These are phyloP conservation scores for Gerris lacustris DNA, from an alignment of 2,888 invertebrate genomes.

Conservation along the genomic window DNA sequence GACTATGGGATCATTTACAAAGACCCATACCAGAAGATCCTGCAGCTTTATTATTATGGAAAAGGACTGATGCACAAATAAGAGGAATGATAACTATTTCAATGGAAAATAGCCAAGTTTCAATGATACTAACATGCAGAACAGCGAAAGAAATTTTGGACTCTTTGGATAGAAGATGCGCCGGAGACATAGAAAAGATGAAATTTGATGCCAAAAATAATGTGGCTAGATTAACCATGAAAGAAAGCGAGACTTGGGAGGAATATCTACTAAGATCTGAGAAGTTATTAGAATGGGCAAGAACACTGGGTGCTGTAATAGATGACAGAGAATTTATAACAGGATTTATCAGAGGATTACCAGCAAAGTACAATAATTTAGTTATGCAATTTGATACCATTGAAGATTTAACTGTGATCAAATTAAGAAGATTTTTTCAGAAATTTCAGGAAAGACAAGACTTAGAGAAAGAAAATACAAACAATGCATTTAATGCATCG, in stretches of 20 bases:
- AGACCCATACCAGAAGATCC: not conserved
- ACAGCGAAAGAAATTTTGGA: conserved; percentile 1
- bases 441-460: not conserved
- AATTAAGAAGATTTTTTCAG: not conserved
- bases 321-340: not conserved
- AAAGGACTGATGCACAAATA: not conserved
- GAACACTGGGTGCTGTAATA: not conserved
- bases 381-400: not conserved
- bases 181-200: not conserved
- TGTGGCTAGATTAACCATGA: no score
- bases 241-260: not conserved
- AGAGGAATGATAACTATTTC: not conserved
- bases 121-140: not conserved
- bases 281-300: not conserved
- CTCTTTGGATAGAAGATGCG: not conserved
- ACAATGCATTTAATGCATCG: not conserved
- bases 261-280: conserved; percentile 1
- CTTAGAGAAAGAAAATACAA: not conserved
- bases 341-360: not conserved
- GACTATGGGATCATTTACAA: not conserved
- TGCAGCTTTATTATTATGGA: not conserved
- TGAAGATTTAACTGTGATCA: not conserved
- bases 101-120: not conserved
- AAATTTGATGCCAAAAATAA: not conserved
- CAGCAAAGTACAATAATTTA: not conserved